Evolutionary conservation across 2,888 invertebrate species (phyloP).

Genomic region (Operophtera brumata): DNA sequence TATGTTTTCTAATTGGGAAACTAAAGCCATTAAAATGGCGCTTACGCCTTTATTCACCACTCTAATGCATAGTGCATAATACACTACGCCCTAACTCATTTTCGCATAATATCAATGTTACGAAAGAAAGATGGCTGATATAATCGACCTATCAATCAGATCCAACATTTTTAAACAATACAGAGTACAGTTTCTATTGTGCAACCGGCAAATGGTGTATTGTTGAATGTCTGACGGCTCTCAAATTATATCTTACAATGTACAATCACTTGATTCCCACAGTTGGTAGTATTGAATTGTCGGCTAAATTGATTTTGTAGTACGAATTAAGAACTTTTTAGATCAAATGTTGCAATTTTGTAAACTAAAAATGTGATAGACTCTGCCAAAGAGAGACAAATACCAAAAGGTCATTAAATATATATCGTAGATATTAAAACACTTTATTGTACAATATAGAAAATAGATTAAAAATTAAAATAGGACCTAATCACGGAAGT

Average conservation of each 20-base stretch:
- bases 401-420: too few relatives aligned
- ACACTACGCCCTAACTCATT: too few relatives aligned
- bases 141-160: slow-evolving; percentile 27
- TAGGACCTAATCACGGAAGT: too few relatives aligned
- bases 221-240: slow-evolving; percentile 24
- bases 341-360: neutral
- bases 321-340: neutral
- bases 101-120: neutral
- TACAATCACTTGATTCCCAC: slow-evolving; percentile 15
- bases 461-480: too few relatives aligned
- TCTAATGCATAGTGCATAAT: too few relatives aligned
- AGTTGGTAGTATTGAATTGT: neutral
- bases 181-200: slow-evolving; percentile 7
- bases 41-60: too few relatives aligned
- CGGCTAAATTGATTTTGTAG: slow-evolving; percentile 16
- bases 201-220: slow-evolving; percentile 19
- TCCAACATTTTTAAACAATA: slow-evolving; percentile 23
- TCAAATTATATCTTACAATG: slow-evolving; percentile 18
- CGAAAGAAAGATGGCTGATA: slow-evolving; percentile 11
- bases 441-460: too few relatives aligned
- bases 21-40: too few relatives aligned
- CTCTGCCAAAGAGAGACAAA: too few relatives aligned
- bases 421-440: too few relatives aligned
- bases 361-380: too few relatives aligned
- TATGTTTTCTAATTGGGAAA: too few relatives aligned